phyloP scores from a whole-genome alignment of 1,140 invertebrate genomes.

The Heliconius melpomene region DNA sequence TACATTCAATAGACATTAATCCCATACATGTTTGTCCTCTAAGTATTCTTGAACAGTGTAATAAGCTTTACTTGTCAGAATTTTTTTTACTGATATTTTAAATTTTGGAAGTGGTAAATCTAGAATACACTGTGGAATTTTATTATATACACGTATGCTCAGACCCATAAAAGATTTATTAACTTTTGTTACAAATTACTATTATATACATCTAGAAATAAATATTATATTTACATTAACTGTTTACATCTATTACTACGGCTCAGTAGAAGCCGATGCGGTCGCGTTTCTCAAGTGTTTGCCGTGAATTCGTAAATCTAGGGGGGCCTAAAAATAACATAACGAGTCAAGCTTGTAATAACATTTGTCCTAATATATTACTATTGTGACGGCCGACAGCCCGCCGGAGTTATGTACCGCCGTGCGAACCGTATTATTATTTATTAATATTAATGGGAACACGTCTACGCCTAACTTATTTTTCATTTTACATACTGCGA shows the following conservation, averaged over 20 bases:
- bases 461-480: constrained; percentile 64
- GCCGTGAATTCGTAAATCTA: constrained; percentile 49
- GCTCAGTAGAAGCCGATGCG: not conserved
- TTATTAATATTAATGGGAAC: constrained; percentile 72
- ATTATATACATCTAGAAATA: not conserved
- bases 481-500: constrained; percentile 59
- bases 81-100: too few species aligned
- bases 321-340: constrained; percentile 73
- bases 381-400: constrained; percentile 66
- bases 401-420: constrained; percentile 64
- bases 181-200: too few species aligned
- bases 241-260: not conserved
- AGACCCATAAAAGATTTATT: too few species aligned
- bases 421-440: constrained; percentile 70
- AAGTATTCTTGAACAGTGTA: too few species aligned
- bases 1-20: too few species aligned
- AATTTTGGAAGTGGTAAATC: too few species aligned
- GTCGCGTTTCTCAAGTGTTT: constrained; percentile 25
- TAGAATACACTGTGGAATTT: too few species aligned
- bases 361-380: constrained; percentile 78
- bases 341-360: constrained; percentile 74
- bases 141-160: too few species aligned
- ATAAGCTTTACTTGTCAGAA: too few species aligned
- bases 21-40: too few species aligned
- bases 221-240: not conserved